Evolutionary conservation across 2,888 invertebrate genomes (phyloP), one percentile per base, ranked within the genome.

Genomic region (Drosophila mimetica): DNA sequence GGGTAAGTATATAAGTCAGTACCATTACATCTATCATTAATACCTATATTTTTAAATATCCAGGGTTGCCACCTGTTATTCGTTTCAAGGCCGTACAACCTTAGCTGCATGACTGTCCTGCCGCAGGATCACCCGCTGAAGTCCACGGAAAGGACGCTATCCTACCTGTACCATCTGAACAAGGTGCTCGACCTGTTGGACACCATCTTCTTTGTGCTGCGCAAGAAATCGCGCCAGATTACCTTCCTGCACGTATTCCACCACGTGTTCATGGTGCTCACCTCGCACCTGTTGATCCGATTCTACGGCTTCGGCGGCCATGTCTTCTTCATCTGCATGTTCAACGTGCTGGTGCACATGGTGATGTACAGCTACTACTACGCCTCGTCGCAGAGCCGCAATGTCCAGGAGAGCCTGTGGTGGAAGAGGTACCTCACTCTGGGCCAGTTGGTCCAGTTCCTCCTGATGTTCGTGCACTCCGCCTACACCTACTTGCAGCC

Each of bases 281-380:
- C 20, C 0, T 34, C 34, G 14, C 2, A 8, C 5, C 0, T 11
- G 18, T 1, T 25, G 22, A 0, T 74, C 20, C 48, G 48, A 52
- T 37, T 39, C 1, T 1, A 64, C 13, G 16, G 81, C 7, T 61
- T 28, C 5, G 81, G 77, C 4, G 77, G 77, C 0, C 74, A 77
- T 16, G 5, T 44, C 14, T 2, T 42, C 0, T 11, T 74, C 1
- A 20, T 28, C 2, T 58, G 54, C 14, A 5, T 50, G 4, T 14
- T 80, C 6, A 77, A 80, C 20, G 2, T 34, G 0, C 7, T 55
- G 1, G 58, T 79, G 0, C 77, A 77, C 8, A 25, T 47, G 7
- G 32, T 77, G 4, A 79, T 77, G 80, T 77, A 77, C 41, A 37
- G 37, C 28, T 77, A 77, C 48, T 77, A 79, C 36, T 80, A 64